Percentiles rank a stretch among this genome's conserved stretches.
Conservation (phyloP, 2,888 invertebrate genomes). For the Drosophila fungiperda region DNA sequence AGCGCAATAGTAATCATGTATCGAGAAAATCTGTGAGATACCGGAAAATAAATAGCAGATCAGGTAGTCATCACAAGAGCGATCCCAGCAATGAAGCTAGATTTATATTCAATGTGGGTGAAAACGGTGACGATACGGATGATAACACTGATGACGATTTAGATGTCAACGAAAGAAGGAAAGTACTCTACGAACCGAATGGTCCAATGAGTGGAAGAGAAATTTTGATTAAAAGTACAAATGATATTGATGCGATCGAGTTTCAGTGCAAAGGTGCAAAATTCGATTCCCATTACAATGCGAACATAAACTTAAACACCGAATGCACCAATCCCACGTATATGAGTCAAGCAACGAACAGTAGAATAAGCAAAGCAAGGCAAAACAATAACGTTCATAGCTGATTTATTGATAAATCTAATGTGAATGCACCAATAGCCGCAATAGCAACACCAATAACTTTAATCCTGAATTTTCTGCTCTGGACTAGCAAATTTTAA, state of each 20-base stretch:
- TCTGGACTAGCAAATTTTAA: conserved; percentile 79
- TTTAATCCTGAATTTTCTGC: conserved; percentile 77
- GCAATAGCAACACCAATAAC: conserved; percentile 51
- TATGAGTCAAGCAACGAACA: conserved; percentile 16
- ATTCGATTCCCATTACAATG: conserved; percentile 26
- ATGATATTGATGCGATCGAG: conserved; percentile 76
- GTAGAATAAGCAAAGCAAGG: conserved; percentile 14
- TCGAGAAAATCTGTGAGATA: conserved; percentile 82
- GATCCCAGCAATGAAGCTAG: conserved; percentile 70
- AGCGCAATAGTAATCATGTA: conserved; percentile 81
- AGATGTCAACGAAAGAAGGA: conserved; percentile 24
- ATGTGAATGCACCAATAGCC: conserved; percentile 49
- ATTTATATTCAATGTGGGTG: conserved; percentile 68
- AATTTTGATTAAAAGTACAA: conserved; percentile 75
- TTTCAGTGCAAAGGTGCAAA: conserved; percentile 58
- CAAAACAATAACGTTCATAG: conserved; percentile 50
- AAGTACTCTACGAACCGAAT: conserved; percentile 60
- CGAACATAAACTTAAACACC: conserved; percentile 21
- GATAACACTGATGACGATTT: conserved; percentile 60
- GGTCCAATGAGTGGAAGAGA: conserved; percentile 62
- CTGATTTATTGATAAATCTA: conserved; percentile 57
- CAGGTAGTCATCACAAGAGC: conserved; percentile 55
- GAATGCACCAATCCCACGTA: conserved; percentile 29
- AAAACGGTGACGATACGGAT: conserved; percentile 69
- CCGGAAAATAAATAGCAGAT: conserved; percentile 79